Conservation (phyloP, 1,140 invertebrate genomes). For the Saccostrea echinata region DNA sequence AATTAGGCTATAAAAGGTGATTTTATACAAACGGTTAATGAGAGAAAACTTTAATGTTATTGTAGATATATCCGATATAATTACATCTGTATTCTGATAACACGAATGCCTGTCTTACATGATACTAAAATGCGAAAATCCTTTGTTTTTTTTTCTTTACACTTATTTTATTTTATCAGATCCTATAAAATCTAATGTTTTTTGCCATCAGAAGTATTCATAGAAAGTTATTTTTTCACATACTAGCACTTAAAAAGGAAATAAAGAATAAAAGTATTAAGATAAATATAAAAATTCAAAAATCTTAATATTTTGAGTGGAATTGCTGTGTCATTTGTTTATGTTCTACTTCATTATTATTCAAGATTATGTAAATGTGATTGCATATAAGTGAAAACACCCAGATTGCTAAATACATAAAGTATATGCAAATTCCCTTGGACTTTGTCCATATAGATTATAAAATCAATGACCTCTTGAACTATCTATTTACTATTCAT, state of each 20-base stretch:
- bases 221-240: no score
- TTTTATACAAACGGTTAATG: neutral
- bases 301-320: neutral
- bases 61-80: neutral
- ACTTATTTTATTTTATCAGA: neutral
- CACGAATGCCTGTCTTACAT: neutral
- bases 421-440: neutral
- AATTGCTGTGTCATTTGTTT: slow-evolving; percentile 1
- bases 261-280: no score
- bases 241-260: no score
- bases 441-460: neutral
- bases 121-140: neutral
- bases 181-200: neutral
- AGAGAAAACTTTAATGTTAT: neutral
- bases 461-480: neutral
- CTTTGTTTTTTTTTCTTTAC: neutral
- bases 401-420: slow-evolving; percentile 16
- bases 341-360: neutral
- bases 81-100: neutral
- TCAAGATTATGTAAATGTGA: slow-evolving; percentile 11
- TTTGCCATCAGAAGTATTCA: neutral
- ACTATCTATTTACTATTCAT: neutral
- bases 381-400: slow-evolving; percentile 10
- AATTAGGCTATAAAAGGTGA: neutral
- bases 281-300: no score